Base-by-base conservation (phyloP, 2,113 vertebrate species). In the Brevimyrus niger region DNA sequence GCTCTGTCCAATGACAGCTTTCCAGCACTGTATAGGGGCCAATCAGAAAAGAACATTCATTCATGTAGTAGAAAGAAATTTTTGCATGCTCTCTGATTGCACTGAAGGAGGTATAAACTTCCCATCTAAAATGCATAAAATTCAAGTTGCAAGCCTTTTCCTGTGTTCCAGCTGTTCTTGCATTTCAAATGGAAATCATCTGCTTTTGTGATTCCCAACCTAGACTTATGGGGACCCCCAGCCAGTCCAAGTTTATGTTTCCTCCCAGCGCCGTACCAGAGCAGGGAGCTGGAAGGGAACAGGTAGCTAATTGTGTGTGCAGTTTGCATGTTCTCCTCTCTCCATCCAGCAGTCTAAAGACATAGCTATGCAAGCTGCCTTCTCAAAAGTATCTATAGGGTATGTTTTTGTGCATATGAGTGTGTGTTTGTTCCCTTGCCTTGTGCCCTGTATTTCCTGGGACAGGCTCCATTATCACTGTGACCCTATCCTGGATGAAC, bases 1-100 rank as follows among this genome's bases (percentile, higher is more conserved):
- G 80, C 87, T 90, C 89, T 91, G 19, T 91, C 76, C n/a, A 92
- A 27, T 7, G 51, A 91, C 85, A 93, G 35, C 8, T 65, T 92
- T 53, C 91, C 89, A 69, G 82, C 88, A 53, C 89, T 91, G 88
- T 90, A 53, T 17, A 46, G 51, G 11, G 58, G 23, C 83, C 53
- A 61, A 65, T 42, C 88, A 89, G 19, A 50, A 53, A 15, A 73
- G 7, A 50, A 50, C 19, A 88, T 35, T 48, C 2, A 87, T 87
- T 87, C 31, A 55, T 47, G 2, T n/a, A 86, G 83, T 44, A 86
- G 9, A 85, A 15, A 76, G 3, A 31, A 31, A 31, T 69, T 13
- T 69, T 27, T 69, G 61, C 31, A 69, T 31, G n/a, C 61, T 69
- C n/a, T 31, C n/a, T 4, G 27, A 31, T 31, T 69, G 61, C 10